Base-by-base conservation (phyloP, 2,888 invertebrate species). In the Galerucella pusilla region DNA sequence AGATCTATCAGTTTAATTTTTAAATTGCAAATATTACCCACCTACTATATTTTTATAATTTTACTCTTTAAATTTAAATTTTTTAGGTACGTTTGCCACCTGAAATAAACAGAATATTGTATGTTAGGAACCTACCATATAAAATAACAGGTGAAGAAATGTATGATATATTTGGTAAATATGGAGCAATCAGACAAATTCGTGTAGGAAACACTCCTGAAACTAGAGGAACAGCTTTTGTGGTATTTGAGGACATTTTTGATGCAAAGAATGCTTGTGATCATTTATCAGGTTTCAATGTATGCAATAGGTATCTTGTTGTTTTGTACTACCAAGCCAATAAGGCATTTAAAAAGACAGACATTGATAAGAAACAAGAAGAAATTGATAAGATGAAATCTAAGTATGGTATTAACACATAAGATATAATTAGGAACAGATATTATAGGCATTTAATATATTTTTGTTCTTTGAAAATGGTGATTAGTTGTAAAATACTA, bases 141-240 rank as follows among this genome's bases (percentile, higher is more conserved):
- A 99, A 99, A 91, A 99, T 99, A 82, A 98, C 98, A 68, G 97
- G 96, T 7, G 99, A 99, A 88, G 99, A 99, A 92, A 99, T 99
- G 99, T 99, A 99, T 86, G 99, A 99, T 89, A 99, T 99, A 79
- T 99, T 99, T 91, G 99, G 99, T 20, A 99, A 99, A 90, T 99
- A 99, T 89, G 99, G 99, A 82, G 99, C 99, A 3, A 99, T 99
- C 80, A 89, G 99, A 82, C 99, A 99, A 89, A 99, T 99, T 77
- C 90, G 99, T 89, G 96, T 98, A 49, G 99, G 99, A 0, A 99
- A 98, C 85, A 99, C 98, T 35, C 96, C 98, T 14, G 99, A 99
- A 88, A 97, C 98, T 0, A 92, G 97, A 87, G 99, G 99, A 69
- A 99, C 99, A 49, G 99, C 99, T 20, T 99, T 99, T 91, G 98